Evolutionary conservation across 1,140 invertebrate species (phyloP), one percentile per base, ranked within the genome.

Genomic region (Drosophila pseudoobscura): DNA sequence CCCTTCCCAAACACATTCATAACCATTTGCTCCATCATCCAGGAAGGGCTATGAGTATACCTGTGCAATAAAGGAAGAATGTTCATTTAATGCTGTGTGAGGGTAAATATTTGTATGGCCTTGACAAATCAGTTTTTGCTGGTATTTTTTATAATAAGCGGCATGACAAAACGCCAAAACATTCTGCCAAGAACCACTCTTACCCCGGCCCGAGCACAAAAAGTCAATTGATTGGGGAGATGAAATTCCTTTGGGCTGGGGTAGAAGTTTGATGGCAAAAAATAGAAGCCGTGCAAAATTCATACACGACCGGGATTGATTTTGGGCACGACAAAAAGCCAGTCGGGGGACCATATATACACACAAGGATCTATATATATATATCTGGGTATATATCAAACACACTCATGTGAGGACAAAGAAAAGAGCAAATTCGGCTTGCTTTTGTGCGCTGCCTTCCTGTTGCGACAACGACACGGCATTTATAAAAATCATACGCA

Each of bases 401-500:
- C 56, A 55, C 66, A 61, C 69, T 62, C 55, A 39, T 47, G 55
- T 60, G 46, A 31, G 50, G 44, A 51, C 45, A 54, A 41, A 51
- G 49, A 60, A 84, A 77, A 85, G 80, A 84, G 61, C 68, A 80
- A 66, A 80, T 80, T 72, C 58, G 52, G 51, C 20, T 60, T 50
- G 80, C 78, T 72, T 85, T 87, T 69, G 78, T 87, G 74, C 68
- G 82, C 57, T 76, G 69, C 60, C 58, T 85, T 85, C 74, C 82
- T 78, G 82, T 87, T 80, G 79, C 82, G 71, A 68, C 74, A 75
- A 63, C 82, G 74, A 87, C 82, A 87, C 61, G 78, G 70, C 82
- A 82, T 85, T 85, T 85, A 85, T 87, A 85, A 87, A 85, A 85
- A 85, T 85, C 82, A 78, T 87, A 85, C 82, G 82, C 82, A 84